These are phyloP conservation scores for Nilaparvata lugens DNA, from an alignment of 1,140 invertebrate species.

Conservation along the genomic window DNA sequence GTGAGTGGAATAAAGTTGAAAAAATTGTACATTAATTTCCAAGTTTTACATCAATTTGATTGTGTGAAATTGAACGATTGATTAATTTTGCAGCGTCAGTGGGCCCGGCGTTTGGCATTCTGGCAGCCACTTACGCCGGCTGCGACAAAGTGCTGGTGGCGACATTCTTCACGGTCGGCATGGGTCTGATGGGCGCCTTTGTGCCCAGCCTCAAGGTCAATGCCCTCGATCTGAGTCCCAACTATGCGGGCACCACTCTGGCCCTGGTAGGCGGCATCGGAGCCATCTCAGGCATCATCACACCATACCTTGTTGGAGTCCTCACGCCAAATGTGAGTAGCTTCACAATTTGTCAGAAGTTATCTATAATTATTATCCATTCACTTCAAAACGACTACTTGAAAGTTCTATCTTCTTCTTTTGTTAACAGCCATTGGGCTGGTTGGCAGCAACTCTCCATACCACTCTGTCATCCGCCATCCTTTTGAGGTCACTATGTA, in stretches of 20 bases:
- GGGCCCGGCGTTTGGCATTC: slow-evolving; percentile 64
- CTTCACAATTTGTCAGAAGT: too few relatives aligned
- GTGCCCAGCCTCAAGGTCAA: slow-evolving; percentile 71
- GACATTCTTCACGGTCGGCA: slow-evolving; percentile 54
- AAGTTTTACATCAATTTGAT: too few relatives aligned
- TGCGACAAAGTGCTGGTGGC: slow-evolving; percentile 56
- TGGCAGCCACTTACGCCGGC: slow-evolving; percentile 69
- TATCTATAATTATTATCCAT: too few relatives aligned
- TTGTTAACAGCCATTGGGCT: too few relatives aligned
- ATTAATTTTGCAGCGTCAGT: slow-evolving; percentile 50
- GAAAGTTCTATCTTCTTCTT: too few relatives aligned
- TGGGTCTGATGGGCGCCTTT: slow-evolving; percentile 64
- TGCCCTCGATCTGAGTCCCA: slow-evolving; percentile 71
- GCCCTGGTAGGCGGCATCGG: slow-evolving; percentile 76
- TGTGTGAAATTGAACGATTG: too few relatives aligned
- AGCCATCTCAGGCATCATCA: slow-evolving; percentile 67
- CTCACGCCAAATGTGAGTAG: slow-evolving; percentile 59
- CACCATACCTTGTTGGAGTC: slow-evolving; percentile 64
- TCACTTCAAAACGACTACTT: too few relatives aligned
- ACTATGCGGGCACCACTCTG: slow-evolving; percentile 71
- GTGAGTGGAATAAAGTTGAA: too few relatives aligned
- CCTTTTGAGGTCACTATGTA: too few relatives aligned
- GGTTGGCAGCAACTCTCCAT: too few relatives aligned
- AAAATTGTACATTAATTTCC: too few relatives aligned
- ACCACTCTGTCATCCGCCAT: too few relatives aligned